phyloP scores from a whole-genome alignment of 2,888 invertebrate species.

The Lottia gigantea region DNA sequence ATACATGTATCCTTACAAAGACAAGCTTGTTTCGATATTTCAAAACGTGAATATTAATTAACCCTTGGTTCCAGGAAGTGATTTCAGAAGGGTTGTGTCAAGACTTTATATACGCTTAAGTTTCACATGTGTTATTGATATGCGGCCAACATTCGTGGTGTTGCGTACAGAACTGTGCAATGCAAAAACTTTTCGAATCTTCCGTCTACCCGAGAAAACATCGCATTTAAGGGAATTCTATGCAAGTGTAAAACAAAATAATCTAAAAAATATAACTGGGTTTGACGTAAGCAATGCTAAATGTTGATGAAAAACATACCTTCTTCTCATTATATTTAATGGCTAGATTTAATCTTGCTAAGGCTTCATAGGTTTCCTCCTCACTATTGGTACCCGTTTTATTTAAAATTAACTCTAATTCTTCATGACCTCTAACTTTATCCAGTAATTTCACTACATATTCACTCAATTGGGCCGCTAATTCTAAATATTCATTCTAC shows the following conservation, averaged over 20 bases:
- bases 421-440: conserved; percentile 62
- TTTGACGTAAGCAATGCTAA: neutral
- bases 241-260: neutral
- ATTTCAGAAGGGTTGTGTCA: no score
- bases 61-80: no score
- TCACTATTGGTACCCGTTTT: conserved; percentile 50
- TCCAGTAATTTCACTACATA: conserved; percentile 62
- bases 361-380: conserved; percentile 47
- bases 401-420: conserved; percentile 59
- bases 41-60: no score
- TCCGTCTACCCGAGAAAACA: no score
- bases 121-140: no score
- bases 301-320: conserved; percentile 33
- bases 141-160: no score
- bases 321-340: conserved; percentile 63
- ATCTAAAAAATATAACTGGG: neutral
- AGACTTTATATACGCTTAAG: no score
- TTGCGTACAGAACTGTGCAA: no score
- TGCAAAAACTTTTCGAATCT: no score
- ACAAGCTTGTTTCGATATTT: no score
- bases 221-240: neutral
- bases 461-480: conserved; percentile 55
- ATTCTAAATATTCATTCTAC: conserved; percentile 59
- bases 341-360: conserved; percentile 58
- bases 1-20: no score